phyloP scores from a whole-genome alignment of 2,797 vertebrate genomes.

The Pantherophis vulpinus region DNA sequence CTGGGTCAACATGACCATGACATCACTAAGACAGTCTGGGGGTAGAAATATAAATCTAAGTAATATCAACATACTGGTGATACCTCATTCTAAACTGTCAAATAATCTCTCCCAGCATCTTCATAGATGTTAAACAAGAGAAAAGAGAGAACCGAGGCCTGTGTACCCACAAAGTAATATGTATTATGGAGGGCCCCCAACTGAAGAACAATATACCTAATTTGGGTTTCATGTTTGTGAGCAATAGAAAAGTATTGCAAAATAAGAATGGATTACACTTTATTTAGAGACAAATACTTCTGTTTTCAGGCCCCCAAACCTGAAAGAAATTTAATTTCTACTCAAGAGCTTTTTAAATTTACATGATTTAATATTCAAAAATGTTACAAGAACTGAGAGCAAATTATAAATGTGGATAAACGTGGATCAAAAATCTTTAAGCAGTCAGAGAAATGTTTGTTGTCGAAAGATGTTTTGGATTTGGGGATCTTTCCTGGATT shows the following conservation, averaged over 20 bases:
- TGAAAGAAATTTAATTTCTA: not conserved
- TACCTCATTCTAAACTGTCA: not conserved
- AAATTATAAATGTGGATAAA: not conserved
- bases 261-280: not conserved
- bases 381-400: not conserved
- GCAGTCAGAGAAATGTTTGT: not conserved
- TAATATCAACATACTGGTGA: not conserved
- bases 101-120: not conserved
- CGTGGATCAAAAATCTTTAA: not conserved
- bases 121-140: not conserved
- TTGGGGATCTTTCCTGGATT: constrained; percentile 2
- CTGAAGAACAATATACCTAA: not conserved
- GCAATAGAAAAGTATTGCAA: not conserved
- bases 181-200: not conserved
- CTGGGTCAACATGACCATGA: not conserved
- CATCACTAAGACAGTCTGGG: not conserved
- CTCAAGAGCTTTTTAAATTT: not conserved
- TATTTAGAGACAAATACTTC: not conserved
- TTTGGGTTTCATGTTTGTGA: not conserved
- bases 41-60: not conserved
- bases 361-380: not conserved
- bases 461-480: not conserved
- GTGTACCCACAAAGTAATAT: not conserved
- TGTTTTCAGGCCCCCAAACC: not conserved
- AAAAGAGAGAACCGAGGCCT: not conserved